Evolutionary conservation across 1,140 invertebrate genomes (phyloP), one percentile per base, ranked within the genome.

Genomic region (Plectrocnemia conspersa): DNA sequence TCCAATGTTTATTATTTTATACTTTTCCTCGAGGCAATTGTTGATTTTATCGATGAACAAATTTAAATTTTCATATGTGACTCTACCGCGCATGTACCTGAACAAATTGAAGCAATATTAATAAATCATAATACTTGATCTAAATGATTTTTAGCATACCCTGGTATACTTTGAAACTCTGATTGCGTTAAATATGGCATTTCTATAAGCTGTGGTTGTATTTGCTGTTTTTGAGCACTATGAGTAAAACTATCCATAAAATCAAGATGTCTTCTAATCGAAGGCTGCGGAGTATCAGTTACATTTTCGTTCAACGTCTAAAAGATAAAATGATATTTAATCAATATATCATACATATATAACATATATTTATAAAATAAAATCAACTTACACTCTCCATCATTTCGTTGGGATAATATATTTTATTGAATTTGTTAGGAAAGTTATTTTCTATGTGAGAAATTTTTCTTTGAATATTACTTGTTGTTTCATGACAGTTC

Each of bases 21-120:
- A 61, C 45, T 61, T 61, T n/a, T 61, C 59, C 21, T 52, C 32
- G 3, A 55, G 9, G 16, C 59, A 61, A 36, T 24, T 25, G 18
- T 61, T 61, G 0, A 61, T 40, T 47, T 46, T 61, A 22, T 61
- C 59, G 5, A 61, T 52, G 52, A 61, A 61, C 10, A 46, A 38
- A 23, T 61, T 61, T 27, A 61, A 42, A 10, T 18, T 47, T 19
- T 57, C 52, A 23, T 52, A 58, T 16, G 55, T 40, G 2, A 58
- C 24, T 49, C 55, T 45, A 11, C 59, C 55, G n/a, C 55, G 38
- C 59, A 61, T 57, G 25, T 61, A 61, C 13, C 59, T 61, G 15
- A 16, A 53, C 33, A 27, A 41, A 25, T 32, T 42, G 11, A 16
- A 18, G 25, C n/a, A 32, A 2, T 22, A 44, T 44, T 16, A 21